Evolutionary conservation across 2,797 vertebrate species (phyloP).

Genomic region (Bufotes viridis): DNA sequence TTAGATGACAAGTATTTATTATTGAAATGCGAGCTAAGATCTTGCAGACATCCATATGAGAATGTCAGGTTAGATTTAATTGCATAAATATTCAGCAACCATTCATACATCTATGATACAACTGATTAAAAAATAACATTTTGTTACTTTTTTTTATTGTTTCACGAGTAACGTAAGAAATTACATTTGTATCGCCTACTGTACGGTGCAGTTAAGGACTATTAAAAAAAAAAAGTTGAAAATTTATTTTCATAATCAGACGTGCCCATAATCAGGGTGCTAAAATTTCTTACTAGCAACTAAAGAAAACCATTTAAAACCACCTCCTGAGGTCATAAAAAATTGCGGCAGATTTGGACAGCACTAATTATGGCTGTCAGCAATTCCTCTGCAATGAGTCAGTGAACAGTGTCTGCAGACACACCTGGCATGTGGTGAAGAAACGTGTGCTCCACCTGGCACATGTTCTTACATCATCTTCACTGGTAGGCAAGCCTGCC

Average conservation of each 20-base stretch:
- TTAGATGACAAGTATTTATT: no score
- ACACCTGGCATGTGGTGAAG: constrained; percentile 46
- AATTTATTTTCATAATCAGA: background rate
- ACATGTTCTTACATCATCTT: constrained; percentile 18
- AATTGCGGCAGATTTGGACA: constrained; percentile 21
- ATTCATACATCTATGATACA: background rate
- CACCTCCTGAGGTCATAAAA: constrained; percentile 45
- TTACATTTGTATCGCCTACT: background rate
- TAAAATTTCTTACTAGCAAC: constrained; percentile 7
- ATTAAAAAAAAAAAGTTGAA: background rate
- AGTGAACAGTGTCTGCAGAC: constrained; percentile 52
- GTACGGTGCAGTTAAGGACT: background rate
- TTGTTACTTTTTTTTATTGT: background rate
- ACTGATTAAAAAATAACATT: background rate
- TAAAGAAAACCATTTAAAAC: constrained; percentile 11
- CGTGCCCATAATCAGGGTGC: no score
- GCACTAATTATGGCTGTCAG: constrained; percentile 49
- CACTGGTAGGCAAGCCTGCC: background rate
- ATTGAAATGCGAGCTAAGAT: no score
- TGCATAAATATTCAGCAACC: no score
- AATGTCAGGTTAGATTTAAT: no score
- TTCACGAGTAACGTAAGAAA: background rate
- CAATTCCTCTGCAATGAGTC: constrained; percentile 33
- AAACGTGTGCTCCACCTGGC: constrained; percentile 13
- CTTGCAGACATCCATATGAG: no score